phyloP scores from a whole-genome alignment of 2,888 invertebrate species.

The Heliconius hortense region DNA sequence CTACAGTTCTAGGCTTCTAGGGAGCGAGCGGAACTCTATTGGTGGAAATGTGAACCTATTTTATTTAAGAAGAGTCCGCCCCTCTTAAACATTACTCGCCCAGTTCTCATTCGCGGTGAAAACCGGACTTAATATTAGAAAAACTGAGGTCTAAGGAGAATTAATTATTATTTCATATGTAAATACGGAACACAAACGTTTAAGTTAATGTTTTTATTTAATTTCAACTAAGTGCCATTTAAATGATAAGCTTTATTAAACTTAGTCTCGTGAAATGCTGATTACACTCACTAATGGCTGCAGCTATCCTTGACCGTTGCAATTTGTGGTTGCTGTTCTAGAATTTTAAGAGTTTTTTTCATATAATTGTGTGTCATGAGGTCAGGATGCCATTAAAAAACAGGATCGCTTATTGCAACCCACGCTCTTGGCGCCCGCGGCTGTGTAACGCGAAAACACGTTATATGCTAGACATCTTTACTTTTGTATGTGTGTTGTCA shows the following conservation, averaged over 20 bases:
- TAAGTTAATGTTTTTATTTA: no score
- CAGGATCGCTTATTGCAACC: constrained; percentile 19
- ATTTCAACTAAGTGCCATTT: not conserved
- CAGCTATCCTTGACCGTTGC: constrained; percentile 20
- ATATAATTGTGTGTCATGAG: constrained; percentile 22
- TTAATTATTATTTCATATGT: not conserved
- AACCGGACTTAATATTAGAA: no score
- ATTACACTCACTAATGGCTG: not conserved
- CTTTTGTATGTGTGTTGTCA: not conserved
- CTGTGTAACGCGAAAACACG: constrained; percentile 2
- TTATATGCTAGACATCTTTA: not conserved
- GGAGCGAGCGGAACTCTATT: no score
- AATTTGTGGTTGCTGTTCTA: not conserved
- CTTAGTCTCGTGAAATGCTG: not conserved
- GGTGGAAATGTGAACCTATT: no score
- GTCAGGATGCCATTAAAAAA: constrained; percentile 21
- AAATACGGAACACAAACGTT: not conserved
- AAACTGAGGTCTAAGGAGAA: no score
- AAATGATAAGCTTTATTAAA: not conserved
- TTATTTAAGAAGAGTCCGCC: no score
- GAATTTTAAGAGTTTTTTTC: not conserved
- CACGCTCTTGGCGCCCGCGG: not conserved
- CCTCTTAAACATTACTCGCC: no score
- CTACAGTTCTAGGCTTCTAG: no score
- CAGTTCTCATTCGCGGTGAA: no score